Evolutionary conservation across 2,888 invertebrate genomes (phyloP).

Genomic region (Andrena dorsata): DNA sequence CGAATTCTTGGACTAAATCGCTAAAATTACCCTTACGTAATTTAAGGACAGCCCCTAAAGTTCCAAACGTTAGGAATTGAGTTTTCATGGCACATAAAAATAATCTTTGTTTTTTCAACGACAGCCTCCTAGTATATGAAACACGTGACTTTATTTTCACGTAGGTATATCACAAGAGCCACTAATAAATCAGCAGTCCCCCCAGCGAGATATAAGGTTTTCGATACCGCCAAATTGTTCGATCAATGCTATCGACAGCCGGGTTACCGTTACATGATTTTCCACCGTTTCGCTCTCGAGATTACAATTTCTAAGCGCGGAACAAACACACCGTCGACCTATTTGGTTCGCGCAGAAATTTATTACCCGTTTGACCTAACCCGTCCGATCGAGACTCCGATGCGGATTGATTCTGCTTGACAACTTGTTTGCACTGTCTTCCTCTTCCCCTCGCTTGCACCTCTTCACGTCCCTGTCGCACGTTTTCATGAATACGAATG

Average conservation of each 20-base stretch:
- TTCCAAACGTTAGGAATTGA: too few species aligned
- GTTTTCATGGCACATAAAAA: too few species aligned
- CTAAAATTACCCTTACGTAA: too few species aligned
- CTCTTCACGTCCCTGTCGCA: not conserved
- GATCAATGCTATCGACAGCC: constrained; percentile 21
- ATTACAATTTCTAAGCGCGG: constrained; percentile 68
- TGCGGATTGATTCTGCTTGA: constrained; percentile 63
- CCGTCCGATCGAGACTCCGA: constrained; percentile 59
- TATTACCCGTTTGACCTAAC: constrained; percentile 67
- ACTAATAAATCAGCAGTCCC: not conserved
- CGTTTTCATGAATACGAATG: constrained; percentile 29
- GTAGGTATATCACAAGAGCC: not conserved
- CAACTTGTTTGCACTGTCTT: constrained; percentile 68
- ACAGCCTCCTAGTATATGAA: not conserved
- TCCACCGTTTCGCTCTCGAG: constrained; percentile 56
- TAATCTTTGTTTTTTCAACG: too few species aligned
- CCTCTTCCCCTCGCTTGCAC: constrained; percentile 17
- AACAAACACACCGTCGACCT: constrained; percentile 60
- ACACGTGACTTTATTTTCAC: not conserved
- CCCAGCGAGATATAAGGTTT: not conserved
- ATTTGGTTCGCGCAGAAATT: constrained; percentile 67
- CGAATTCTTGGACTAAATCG: too few species aligned
- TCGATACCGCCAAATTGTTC: constrained; percentile 46
- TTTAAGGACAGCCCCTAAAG: too few species aligned
- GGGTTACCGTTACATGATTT: constrained; percentile 69